Percentiles rank a stretch among this genome's conserved stretches.
These are phyloP conservation scores for Drosophila carrolli DNA, from an alignment of 1,140 invertebrate species.

Conservation along the genomic window DNA sequence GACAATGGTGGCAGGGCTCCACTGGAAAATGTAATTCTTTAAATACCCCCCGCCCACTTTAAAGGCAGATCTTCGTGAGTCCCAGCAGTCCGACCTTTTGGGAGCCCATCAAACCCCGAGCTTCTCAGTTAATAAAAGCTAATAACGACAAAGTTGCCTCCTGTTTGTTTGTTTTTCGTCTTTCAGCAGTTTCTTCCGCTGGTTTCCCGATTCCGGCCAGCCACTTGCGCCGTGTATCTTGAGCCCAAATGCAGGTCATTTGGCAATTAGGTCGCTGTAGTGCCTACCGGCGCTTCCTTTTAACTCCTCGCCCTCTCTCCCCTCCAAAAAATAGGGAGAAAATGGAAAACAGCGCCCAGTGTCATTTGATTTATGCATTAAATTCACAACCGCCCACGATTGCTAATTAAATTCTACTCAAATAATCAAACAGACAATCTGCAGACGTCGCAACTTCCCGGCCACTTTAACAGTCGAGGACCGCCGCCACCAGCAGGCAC, in stretches of 20 bases:
- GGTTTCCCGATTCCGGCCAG: constrained; percentile 21
- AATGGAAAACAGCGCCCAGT: constrained; percentile 2
- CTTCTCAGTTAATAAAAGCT: constrained; percentile 42
- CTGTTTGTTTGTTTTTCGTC: constrained; percentile 48
- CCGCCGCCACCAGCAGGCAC: constrained; percentile 25
- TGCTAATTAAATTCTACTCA: constrained; percentile 60
- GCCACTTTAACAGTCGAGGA: constrained; percentile 37
- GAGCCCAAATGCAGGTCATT: constrained; percentile 64
- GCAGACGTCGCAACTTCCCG: constrained; percentile 35
- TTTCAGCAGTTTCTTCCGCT: constrained; percentile 37
- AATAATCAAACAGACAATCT: constrained; percentile 54
- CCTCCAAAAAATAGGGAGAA: background rate
- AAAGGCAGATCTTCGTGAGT: background rate
- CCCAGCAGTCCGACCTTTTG: background rate
- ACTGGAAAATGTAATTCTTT: constrained; percentile 2
- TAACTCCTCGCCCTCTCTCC: background rate
- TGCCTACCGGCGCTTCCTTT: constrained; percentile 31
- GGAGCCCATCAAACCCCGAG: constrained; percentile 22
- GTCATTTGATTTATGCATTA: constrained; percentile 55
- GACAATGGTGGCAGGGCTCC: constrained; percentile 3
- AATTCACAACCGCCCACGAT: constrained; percentile 36
- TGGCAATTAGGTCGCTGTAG: constrained; percentile 63
- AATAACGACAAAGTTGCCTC: constrained; percentile 49
- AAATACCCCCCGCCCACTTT: constrained; percentile 6
- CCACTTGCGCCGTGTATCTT: constrained; percentile 48